A percentile compares a stretch with the other conserved stretches of the same genome.
These are phyloP conservation scores for Cliona cf. orientalis DNA, from an alignment of 37 sponge, comb jelly and placozoan genomes.

Conservation along the genomic window DNA sequence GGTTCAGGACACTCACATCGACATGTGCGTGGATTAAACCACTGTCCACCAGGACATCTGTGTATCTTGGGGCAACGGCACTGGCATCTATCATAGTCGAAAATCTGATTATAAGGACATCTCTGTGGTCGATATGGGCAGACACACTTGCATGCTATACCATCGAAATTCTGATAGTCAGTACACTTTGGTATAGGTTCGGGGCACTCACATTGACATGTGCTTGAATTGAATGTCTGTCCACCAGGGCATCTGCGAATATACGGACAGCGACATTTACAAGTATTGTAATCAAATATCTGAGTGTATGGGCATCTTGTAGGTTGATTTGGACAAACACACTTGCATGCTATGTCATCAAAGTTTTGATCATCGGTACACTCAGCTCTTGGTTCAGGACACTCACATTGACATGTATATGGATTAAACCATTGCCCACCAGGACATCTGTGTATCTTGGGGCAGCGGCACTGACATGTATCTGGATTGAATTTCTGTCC, in stretches of 20 bases:
- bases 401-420: conserved; percentile 28
- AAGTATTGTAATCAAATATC: no score
- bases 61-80: no score
- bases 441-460: not conserved
- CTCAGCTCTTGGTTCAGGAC: conserved; percentile 14
- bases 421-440: not conserved
- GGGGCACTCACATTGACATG: conserved; percentile 31
- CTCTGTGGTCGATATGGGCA: no score
- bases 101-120: no score
- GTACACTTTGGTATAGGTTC: not conserved
- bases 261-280: no score
- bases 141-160: not conserved
- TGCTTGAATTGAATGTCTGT: conserved; percentile 24
- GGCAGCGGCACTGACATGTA: not conserved
- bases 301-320: no score
- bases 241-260: conserved; percentile 1
- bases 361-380: not conserved
- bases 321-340: conserved; percentile 5
- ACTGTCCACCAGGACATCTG: conserved; percentile 2
- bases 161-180: conserved; percentile 1
- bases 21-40: conserved; percentile 37
- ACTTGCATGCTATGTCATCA: conserved; percentile 13
- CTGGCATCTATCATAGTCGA: no score
- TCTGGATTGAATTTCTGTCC: not conserved
- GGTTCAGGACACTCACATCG: conserved; percentile 20